Conservation (phyloP, 2,888 invertebrate species). For the Colostygia pectinataria region DNA sequence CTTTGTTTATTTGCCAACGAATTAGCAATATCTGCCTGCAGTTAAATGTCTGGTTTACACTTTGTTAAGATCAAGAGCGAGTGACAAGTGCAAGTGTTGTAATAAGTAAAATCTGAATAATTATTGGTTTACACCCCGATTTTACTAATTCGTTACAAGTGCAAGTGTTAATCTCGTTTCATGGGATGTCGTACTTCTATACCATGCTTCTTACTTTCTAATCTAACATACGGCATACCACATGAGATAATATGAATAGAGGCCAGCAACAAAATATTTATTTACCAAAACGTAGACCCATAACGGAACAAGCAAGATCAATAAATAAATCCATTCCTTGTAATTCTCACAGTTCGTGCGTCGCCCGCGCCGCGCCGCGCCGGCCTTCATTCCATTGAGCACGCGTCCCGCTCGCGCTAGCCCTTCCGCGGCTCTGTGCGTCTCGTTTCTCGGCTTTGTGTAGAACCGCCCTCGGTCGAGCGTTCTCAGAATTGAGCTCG, state of each 20-base stretch:
- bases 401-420: conserved; percentile 53
- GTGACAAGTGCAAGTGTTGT: too few species aligned
- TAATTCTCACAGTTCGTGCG: conserved; percentile 72
- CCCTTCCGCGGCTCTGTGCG: conserved; percentile 33
- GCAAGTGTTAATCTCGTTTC: conserved; percentile 33
- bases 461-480: conserved; percentile 71
- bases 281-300: conserved; percentile 57
- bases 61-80: too few species aligned
- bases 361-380: conserved; percentile 55
- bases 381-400: conserved; percentile 71
- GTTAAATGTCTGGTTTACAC: too few species aligned
- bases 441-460: conserved; percentile 67
- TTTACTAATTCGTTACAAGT: conserved; percentile 26
- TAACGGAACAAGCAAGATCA: conserved; percentile 76
- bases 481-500: conserved; percentile 75
- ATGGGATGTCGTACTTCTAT: conserved; percentile 32
- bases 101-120: too few species aligned
- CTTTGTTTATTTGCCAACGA: too few species aligned
- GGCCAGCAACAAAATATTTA: conserved; percentile 52
- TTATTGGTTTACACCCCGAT: too few species aligned
- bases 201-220: conserved; percentile 41
- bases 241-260: conserved; percentile 37
- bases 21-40: too few species aligned
- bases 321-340: conserved; percentile 80
- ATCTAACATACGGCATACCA: conserved; percentile 38